Percentiles rank a stretch among this genome's conserved stretches.
These are phyloP conservation scores for Channa striata DNA, from an alignment of 2,797 vertebrate genomes.

Conservation along the genomic window DNA sequence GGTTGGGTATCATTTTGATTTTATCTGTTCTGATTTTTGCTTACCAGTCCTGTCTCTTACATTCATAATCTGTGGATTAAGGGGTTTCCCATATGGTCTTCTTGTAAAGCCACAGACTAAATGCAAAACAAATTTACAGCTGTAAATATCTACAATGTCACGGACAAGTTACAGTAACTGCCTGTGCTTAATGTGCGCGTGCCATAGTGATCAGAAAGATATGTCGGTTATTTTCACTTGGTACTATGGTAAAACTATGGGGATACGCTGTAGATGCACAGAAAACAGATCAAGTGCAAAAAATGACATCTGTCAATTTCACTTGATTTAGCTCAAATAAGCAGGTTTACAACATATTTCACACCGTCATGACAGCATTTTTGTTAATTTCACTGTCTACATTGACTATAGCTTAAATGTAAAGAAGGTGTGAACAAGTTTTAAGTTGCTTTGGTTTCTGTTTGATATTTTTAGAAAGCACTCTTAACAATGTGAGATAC, in stretches of 20 bases:
- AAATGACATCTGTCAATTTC: too few species aligned
- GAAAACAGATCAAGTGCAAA: background rate
- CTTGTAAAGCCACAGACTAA: constrained; percentile 12
- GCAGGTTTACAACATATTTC: background rate
- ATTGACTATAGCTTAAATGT: background rate
- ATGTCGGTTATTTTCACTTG: too few species aligned
- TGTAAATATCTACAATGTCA: constrained; percentile 4
- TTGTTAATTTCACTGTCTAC: background rate
- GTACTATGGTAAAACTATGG: background rate
- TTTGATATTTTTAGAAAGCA: background rate
- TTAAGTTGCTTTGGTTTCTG: background rate
- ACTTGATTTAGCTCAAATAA: background rate
- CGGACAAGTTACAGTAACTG: constrained; percentile 1
- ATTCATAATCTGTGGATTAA: constrained; percentile 19
- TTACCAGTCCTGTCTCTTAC: background rate
- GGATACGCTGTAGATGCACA: background rate
- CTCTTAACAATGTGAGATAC: too few species aligned
- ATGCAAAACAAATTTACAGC: constrained; percentile 14
- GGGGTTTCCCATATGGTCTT: constrained; percentile 8
- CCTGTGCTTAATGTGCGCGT: background rate
- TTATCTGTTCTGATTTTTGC: constrained; percentile 1
- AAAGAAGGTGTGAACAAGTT: background rate
- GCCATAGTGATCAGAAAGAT: background rate
- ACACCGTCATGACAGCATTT: background rate
- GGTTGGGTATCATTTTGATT: background rate